Evolutionary conservation across 1,140 invertebrate genomes (phyloP), one percentile per base, ranked within the genome.

Genomic region (Spodoptera litura): DNA sequence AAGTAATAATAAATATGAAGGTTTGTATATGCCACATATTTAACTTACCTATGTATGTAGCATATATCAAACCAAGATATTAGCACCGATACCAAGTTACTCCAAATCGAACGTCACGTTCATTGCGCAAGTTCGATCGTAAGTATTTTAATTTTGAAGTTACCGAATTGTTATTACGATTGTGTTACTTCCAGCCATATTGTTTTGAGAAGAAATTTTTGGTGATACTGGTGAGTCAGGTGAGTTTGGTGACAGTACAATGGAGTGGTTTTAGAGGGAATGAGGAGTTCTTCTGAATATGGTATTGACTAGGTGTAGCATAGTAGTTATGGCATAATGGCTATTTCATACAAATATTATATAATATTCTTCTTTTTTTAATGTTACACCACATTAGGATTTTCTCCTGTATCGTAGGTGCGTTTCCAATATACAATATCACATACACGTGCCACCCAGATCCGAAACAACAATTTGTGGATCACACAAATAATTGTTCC

Each of bases 131-230:
- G 49, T 52, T 52, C 25, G 64, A 15, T 9, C 35, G 61, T 64
- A 66, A 66, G 62, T 66, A 66, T 51, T 70, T 70, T 70, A 70
- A 70, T 52, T 70, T 70, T 3, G 49, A 51, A 70, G 66, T 70
- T 53, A 70, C 66, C 27, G 51, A 52, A 49, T 31, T 70, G 13
- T 53, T 70, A 70, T 53, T 53, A 64, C 31, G 31, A 70, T 52
- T 49, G 25, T 49, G 66, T 70, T 70, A 70, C 51, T 52, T 27
- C 44, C 25, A 70, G 49, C 20, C 66, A 52, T 70, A 70, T 70
- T 70, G 66, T 70, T 70, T 70, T 49, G 49, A 70, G 66, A 70
- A 70, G 66, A 53, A 70, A 70, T 49, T 25, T 70, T 49, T 53
- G 66, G 49, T 9, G 1, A 44, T 31, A 31, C 31, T 31, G 31